Conservation (phyloP, 37 sponge, comb jelly and placozoan species). For the Corticium candelabrum region DNA sequence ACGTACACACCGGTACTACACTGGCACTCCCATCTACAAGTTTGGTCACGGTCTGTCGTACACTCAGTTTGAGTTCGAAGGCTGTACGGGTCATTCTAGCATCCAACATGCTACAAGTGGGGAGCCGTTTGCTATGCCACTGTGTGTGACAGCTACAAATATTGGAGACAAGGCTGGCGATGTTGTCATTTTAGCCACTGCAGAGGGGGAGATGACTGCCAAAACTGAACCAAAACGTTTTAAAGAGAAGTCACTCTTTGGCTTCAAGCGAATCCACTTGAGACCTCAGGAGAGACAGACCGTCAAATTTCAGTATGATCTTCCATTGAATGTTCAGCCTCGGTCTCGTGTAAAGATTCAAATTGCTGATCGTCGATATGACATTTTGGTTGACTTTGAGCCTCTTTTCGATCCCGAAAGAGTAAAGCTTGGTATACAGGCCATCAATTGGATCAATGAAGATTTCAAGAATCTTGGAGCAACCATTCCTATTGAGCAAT, state of each 20-base stretch:
- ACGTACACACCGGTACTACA: background rate
- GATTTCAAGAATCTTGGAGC: no score
- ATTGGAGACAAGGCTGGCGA: background rate
- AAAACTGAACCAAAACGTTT: slow-evolving; percentile 22
- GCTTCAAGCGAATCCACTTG: slow-evolving; percentile 48
- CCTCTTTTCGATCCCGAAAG: no score
- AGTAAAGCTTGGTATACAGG: no score
- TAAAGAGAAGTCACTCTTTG: slow-evolving; percentile 58
- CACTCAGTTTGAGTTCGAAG: background rate
- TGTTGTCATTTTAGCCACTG: background rate
- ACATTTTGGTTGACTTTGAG: no score
- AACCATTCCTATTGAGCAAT: no score
- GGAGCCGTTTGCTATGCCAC: background rate
- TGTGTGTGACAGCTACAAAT: background rate
- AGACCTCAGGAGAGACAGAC: background rate
- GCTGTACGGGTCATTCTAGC: background rate
- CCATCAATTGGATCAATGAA: no score
- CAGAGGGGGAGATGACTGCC: background rate
- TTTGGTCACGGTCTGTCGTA: slow-evolving; percentile 2
- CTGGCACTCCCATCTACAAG: background rate
- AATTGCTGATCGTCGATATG: no score
- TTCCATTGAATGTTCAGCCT: no score
- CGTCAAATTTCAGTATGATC: background rate
- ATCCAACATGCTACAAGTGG: background rate
- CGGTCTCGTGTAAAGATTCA: no score